These are phyloP conservation scores for Prosapia bicincta DNA, from an alignment of 2,888 invertebrate species.

Conservation along the genomic window DNA sequence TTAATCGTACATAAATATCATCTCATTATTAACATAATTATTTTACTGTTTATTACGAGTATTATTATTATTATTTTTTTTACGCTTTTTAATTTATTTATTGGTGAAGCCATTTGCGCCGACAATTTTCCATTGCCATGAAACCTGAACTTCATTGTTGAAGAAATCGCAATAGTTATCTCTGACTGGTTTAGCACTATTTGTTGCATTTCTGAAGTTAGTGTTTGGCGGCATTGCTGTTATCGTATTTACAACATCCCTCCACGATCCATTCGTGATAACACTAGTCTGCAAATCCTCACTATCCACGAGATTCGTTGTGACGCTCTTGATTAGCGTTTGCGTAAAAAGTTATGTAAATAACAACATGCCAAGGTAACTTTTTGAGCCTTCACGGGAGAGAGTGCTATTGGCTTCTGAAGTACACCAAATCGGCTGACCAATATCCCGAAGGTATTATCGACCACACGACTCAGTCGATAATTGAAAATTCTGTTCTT, in stretches of 20 bases:
- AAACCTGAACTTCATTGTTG: not conserved
- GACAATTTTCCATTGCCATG: too few species aligned
- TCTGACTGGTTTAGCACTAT: not conserved
- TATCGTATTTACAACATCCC: not conserved
- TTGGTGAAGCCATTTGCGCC: too few species aligned
- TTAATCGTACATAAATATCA: too few species aligned
- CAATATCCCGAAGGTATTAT: slow-evolving; percentile 37
- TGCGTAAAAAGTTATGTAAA: slow-evolving; percentile 35
- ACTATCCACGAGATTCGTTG: not conserved
- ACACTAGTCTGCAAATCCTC: too few species aligned
- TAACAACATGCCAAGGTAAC: slow-evolving; percentile 35
- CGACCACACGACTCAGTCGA: slow-evolving; percentile 32
- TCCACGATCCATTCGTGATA: slow-evolving; percentile 17
- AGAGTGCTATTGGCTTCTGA: slow-evolving; percentile 31
- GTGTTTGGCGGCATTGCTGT: too few species aligned
- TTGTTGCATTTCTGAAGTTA: too few species aligned
- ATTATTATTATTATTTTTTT: too few species aligned
- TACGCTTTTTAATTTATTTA: too few species aligned
- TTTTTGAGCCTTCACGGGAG: slow-evolving; percentile 32
- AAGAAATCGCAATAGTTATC: not conserved
- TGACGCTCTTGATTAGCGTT: not conserved
- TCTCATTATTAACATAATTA: too few species aligned
- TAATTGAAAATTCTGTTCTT: slow-evolving; percentile 32
- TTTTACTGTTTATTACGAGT: too few species aligned
- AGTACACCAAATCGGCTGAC: slow-evolving; percentile 34